phyloP scores from a whole-genome alignment of 2,888 invertebrate species.

The Lobophora halterata region DNA sequence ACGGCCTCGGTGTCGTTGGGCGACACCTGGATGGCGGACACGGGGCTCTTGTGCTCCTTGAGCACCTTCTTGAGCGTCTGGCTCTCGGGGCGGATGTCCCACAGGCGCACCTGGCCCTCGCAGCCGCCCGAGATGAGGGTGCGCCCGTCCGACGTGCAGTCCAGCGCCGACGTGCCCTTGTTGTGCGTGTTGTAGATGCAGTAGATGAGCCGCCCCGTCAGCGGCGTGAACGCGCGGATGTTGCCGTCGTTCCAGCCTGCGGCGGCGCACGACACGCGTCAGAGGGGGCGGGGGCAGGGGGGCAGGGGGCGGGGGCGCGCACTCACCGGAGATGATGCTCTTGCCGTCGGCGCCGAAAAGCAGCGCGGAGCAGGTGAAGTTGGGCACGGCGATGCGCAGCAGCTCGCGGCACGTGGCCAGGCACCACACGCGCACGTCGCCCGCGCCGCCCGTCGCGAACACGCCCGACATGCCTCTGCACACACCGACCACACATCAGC shows the following conservation, averaged over 20 bases:
- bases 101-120: conserved; percentile 91
- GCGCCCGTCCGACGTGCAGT: conserved; percentile 84
- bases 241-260: conserved; percentile 91
- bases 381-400: conserved; percentile 91
- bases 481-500: background rate
- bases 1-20: conserved; percentile 90
- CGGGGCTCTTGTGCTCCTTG: conserved; percentile 95
- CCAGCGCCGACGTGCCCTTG: conserved; percentile 92
- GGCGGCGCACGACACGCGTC: too few relatives aligned
- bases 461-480: conserved; percentile 88
- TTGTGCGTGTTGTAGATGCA: conserved; percentile 94
- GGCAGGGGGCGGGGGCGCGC: background rate
- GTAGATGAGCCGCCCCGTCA: conserved; percentile 90
- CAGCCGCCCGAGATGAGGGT: conserved; percentile 93
- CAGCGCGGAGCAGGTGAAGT: conserved; percentile 91
- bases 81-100: conserved; percentile 85
- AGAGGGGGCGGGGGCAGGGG: too few relatives aligned
- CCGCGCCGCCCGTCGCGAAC: conserved; percentile 92
- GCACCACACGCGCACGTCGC: conserved; percentile 94
- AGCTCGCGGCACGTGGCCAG: conserved; percentile 87
- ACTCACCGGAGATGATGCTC: conserved; percentile 86
- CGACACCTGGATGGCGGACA: conserved; percentile 90
- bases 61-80: conserved; percentile 87
- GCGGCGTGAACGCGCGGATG: conserved; percentile 90
- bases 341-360: conserved; percentile 90